These are phyloP conservation scores for Drosophila tripunctata DNA, from an alignment of 2,888 invertebrate species.

Conservation along the genomic window DNA sequence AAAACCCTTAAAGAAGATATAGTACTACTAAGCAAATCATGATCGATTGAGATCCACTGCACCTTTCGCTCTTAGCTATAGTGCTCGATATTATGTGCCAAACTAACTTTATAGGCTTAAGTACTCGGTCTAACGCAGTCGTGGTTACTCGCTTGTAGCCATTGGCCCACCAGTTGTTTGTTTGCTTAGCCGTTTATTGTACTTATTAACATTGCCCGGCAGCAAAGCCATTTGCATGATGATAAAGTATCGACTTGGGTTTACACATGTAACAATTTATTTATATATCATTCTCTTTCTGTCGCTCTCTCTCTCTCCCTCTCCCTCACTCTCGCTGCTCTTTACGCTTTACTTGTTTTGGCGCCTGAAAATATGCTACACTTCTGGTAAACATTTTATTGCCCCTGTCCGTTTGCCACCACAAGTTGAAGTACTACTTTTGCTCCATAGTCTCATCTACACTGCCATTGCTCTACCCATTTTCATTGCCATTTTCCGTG, in stretches of 20 bases:
- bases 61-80: no score
- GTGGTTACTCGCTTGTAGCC: background rate
- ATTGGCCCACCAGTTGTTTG: slow-evolving; percentile 24
- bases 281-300: slow-evolving; percentile 12
- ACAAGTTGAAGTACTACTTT: slow-evolving; percentile 4
- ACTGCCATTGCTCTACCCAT: no score
- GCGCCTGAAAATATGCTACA: slow-evolving; percentile 55
- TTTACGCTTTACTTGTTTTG: slow-evolving; percentile 14
- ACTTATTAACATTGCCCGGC: slow-evolving; percentile 52
- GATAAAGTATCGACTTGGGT: slow-evolving; percentile 73
- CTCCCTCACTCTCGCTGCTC: background rate
- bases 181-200: slow-evolving; percentile 45
- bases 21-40: no score
- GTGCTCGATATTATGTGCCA: no score
- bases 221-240: slow-evolving; percentile 64
- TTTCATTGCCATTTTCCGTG: background rate
- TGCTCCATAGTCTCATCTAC: background rate
- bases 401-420: slow-evolving; percentile 5
- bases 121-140: background rate
- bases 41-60: no score
- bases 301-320: background rate
- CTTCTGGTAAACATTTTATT: slow-evolving; percentile 56
- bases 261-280: slow-evolving; percentile 61
- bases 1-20: no score
- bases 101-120: no score